phyloP scores from a whole-genome alignment of 2,797 vertebrate species.

The Hylomyscus alleni region DNA sequence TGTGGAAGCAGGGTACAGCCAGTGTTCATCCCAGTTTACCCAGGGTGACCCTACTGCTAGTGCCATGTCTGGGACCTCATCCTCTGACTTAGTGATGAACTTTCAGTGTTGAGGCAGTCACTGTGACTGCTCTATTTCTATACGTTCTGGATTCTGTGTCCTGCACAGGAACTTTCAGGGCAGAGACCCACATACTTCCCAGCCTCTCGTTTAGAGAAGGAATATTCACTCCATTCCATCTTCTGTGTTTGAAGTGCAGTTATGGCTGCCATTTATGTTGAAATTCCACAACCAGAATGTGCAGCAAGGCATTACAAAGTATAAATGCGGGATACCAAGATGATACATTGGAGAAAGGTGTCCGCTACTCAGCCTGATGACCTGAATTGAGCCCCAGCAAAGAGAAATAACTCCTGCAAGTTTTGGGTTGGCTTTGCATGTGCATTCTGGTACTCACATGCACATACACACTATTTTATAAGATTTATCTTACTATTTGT shows the following conservation, averaged over 20 bases:
- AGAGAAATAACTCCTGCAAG: neutral
- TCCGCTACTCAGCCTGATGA: neutral
- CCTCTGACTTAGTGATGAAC: neutral
- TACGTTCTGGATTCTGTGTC: neutral
- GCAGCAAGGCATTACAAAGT: constrained; percentile 2
- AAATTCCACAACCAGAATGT: neutral
- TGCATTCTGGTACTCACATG: neutral
- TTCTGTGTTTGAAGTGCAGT: neutral
- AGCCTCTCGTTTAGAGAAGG: neutral
- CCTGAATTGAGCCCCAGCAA: neutral
- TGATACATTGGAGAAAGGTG: neutral
- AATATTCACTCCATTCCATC: neutral
- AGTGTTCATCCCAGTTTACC: neutral
- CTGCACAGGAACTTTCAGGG: neutral
- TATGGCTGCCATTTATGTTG: neutral
- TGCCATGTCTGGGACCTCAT: neutral
- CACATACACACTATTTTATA: neutral
- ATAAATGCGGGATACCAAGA: neutral
- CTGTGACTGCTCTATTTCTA: neutral
- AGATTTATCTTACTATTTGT: neutral
- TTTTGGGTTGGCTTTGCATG: neutral
- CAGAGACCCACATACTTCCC: neutral
- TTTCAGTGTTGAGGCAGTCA: neutral
- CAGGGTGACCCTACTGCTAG: neutral
- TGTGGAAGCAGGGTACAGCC: neutral